Conservation (phyloP, 2,797 vertebrate species). For the Sebastes nivosus region DNA sequence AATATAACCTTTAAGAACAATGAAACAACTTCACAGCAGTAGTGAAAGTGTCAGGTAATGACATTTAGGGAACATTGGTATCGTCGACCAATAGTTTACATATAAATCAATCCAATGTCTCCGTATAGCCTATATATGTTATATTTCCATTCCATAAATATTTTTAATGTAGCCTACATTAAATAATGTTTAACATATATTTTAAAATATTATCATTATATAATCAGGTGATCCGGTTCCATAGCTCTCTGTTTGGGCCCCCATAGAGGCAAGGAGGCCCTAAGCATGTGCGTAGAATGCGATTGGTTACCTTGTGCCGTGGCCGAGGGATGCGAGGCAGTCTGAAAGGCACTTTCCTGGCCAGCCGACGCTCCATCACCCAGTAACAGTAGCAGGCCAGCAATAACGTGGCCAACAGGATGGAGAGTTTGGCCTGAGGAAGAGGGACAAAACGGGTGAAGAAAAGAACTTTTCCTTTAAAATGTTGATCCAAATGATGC, state of each 20-base stretch:
- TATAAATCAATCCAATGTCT: too few species aligned
- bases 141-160: neutral
- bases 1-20: too few species aligned
- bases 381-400: conserved; percentile 83
- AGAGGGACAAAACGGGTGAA: neutral
- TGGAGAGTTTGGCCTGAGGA: conserved; percentile 89
- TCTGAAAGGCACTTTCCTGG: conserved; percentile 71
- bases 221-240: neutral
- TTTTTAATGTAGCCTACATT: neutral
- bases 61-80: too few species aligned
- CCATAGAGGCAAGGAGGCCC: neutral
- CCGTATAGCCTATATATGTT: neutral
- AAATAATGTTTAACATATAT: neutral
- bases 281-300: neutral
- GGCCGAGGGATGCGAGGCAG: conserved; percentile 93
- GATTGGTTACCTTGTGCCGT: conserved; percentile 84
- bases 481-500: neutral
- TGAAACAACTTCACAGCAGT: too few species aligned
- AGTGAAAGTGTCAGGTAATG: too few species aligned
- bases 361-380: conserved; percentile 90
- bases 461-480: neutral
- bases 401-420: conserved; percentile 85
- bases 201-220: neutral
- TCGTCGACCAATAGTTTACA: too few species aligned
- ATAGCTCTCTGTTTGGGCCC: neutral